These are phyloP conservation scores for Calonectris borealis DNA, from an alignment of 2,113 vertebrate genomes.

Conservation along the genomic window DNA sequence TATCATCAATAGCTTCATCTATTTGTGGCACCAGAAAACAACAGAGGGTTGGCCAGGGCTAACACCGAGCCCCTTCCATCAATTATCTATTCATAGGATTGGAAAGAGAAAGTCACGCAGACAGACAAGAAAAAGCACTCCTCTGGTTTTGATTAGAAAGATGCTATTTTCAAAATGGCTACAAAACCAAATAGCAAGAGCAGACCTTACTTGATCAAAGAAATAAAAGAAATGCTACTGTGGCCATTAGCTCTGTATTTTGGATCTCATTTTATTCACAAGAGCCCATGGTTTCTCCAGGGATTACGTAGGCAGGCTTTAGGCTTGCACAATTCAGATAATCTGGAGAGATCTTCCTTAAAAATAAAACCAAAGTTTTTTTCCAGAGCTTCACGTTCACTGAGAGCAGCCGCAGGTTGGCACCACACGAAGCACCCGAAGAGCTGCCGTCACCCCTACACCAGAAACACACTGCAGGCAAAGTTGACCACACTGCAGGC, in stretches of 20 bases:
- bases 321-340: too few species aligned
- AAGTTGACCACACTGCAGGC: too few species aligned
- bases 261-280: neutral
- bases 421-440: rapidly evolving
- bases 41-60: neutral
- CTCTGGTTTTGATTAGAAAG: neutral
- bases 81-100: neutral
- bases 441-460: neutral
- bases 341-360: neutral
- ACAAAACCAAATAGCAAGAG: neutral
- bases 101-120: neutral
- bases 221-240: neutral
- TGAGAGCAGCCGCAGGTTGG: neutral
- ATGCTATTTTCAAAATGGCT: neutral
- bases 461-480: neutral
- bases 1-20: neutral
- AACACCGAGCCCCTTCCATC: neutral
- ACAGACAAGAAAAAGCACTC: neutral
- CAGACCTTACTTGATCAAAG: neutral
- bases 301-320: neutral
- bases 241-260: neutral
- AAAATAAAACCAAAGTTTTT: neutral
- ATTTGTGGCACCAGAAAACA: neutral
- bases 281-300: neutral
- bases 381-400: neutral